These are phyloP conservation scores for Hymenopus coronatus DNA, from an alignment of 2,888 invertebrate species.

Conservation along the genomic window DNA sequence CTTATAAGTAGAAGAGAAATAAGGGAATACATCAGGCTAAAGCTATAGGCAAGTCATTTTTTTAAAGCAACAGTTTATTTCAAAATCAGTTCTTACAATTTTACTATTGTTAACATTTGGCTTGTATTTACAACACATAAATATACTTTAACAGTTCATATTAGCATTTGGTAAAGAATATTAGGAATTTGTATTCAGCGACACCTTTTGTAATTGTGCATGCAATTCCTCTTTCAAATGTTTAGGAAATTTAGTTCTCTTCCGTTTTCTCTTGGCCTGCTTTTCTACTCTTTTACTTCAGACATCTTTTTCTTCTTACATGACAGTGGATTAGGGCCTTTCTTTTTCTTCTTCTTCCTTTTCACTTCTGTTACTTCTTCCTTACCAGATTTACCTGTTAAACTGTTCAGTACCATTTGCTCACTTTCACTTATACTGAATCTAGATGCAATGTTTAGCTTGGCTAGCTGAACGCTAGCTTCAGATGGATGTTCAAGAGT, in stretches of 20 bases:
- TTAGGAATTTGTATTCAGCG: not conserved
- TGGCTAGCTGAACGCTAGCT: too few species aligned
- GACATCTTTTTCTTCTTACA: slow-evolving; percentile 65
- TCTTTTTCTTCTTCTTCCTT: slow-evolving; percentile 52
- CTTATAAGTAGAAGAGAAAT: too few species aligned
- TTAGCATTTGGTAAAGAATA: not conserved
- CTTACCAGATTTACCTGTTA: slow-evolving; percentile 63
- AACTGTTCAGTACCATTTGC: slow-evolving; percentile 53
- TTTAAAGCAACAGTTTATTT: too few species aligned
- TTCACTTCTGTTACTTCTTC: slow-evolving; percentile 40
- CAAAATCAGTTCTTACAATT: too few species aligned
- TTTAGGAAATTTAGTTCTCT: slow-evolving; percentile 57
- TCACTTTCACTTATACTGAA: slow-evolving; percentile 57
- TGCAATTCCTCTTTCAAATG: slow-evolving; percentile 59
- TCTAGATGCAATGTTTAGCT: too few species aligned
- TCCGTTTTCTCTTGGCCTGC: slow-evolving; percentile 45
- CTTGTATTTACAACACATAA: not conserved
- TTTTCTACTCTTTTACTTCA: slow-evolving; percentile 36
- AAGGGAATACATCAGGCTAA: too few species aligned
- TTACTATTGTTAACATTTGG: too few species aligned
- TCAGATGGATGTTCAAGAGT: too few species aligned
- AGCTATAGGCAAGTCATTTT: too few species aligned
- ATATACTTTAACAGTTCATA: not conserved
- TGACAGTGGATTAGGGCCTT: slow-evolving; percentile 83
- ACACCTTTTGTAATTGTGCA: slow-evolving; percentile 29